Percentiles rank a stretch among this genome's conserved stretches.
Evolutionary conservation across 1,140 invertebrate genomes (phyloP).

Genomic region (Teleopsis dalmanni): DNA sequence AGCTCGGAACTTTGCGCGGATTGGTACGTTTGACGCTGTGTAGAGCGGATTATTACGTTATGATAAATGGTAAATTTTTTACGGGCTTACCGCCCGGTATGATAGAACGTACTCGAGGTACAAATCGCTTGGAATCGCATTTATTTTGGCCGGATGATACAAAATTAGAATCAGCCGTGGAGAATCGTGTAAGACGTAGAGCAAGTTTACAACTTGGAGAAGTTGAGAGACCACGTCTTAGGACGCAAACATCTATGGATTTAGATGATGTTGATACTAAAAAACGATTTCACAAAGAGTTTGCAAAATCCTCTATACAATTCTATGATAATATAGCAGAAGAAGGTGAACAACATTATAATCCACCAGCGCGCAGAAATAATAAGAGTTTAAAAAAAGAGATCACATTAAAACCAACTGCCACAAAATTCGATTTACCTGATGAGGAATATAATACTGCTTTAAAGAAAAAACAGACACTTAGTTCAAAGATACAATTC

Average conservation of each 20-base stretch:
- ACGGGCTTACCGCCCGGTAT: conserved; percentile 39
- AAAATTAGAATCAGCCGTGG: conserved; percentile 23
- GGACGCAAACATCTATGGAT: conserved; percentile 5
- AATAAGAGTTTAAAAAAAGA: conserved; percentile 10
- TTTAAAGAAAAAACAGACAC: conserved; percentile 27
- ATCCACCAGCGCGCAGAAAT: neutral
- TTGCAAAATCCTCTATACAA: conserved; percentile 38
- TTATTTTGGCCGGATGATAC: conserved; percentile 41
- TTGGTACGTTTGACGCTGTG: neutral
- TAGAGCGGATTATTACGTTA: conserved; percentile 7
- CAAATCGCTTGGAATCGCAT: conserved; percentile 33
- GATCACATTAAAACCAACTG: conserved; percentile 29
- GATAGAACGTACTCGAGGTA: conserved; percentile 24
- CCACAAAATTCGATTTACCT: conserved; percentile 8
- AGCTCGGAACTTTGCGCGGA: conserved; percentile 3
- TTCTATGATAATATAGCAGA: conserved; percentile 36
- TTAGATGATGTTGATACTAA: conserved; percentile 25
- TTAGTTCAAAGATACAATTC: conserved; percentile 36
- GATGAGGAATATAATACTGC: conserved; percentile 8
- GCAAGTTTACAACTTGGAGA: conserved; percentile 26
- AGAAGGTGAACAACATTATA: neutral
- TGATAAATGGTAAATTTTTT: conserved; percentile 41
- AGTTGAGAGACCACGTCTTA: conserved; percentile 1
- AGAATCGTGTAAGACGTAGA: conserved; percentile 24
- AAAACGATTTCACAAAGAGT: conserved; percentile 37